Base-by-base conservation (phyloP, 2,113 vertebrate genomes). In the Poeciliopsis retropinna region DNA sequence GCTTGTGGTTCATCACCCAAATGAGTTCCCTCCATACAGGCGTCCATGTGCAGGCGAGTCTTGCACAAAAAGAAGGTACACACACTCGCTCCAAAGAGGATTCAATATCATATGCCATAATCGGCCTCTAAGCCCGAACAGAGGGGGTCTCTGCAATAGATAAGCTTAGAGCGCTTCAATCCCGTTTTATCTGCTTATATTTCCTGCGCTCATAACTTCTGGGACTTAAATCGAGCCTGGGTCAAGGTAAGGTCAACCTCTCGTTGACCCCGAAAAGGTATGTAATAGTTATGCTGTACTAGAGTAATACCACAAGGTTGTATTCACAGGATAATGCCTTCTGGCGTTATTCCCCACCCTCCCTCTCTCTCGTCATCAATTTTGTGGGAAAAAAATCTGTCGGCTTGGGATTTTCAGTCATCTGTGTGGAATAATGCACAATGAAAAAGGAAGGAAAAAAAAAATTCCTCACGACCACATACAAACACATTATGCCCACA, bases 51-150 rank as follows among this genome's bases (percentile, higher is more conserved):
- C 30, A 47, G 79, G 31, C 72, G 19, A 37, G 25, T 67, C 75
- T 79, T 66, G 78, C 64, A 72, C 65, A 79, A 72, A 37, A 76
- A 74, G 63, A 85, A 44, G 73, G 65, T 12, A 76, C 60, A 76
- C 74, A 83, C 39, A 72, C 74, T 64, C 72, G 78, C 34, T 68
- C 83, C 83, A 92, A 89, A 90, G 88, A 92, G 88, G 90, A 93
- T 93, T 94, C 86, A 89, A 90, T 91, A 92, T 92, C 92, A 93
- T 91, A 85, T 84, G 89, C 80, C 75, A 75, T 91, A 92, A 93
- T 93, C 90, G 37, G 60, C 69, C 81, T 78, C 83, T 89, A 90
- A 94, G 84, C 85, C 85, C 32, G 80, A 80, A 67, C 80, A 86
- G 80, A 74, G 86, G 89, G 87, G 87, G 80, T 87, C 85, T 84